phyloP scores from a whole-genome alignment of 2,888 invertebrate genomes.

The Rotaria sp. region DNA sequence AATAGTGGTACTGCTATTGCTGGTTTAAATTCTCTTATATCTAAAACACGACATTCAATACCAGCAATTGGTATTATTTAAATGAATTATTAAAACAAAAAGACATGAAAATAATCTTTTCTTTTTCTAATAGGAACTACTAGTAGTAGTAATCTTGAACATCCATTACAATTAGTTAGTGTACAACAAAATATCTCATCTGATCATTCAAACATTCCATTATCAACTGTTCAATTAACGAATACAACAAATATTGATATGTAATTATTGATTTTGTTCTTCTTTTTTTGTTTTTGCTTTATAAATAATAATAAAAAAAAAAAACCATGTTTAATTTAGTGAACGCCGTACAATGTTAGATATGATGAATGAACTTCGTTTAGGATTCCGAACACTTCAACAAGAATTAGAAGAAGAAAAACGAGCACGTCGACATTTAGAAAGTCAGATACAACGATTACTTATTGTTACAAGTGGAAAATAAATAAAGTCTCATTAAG shows the following conservation, averaged over 20 bases:
- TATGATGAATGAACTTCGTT: not conserved
- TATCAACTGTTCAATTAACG: not conserved
- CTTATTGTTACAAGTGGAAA: not conserved
- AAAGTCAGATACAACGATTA: conserved; percentile 22
- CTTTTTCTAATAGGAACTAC: not conserved
- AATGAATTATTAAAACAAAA: not conserved
- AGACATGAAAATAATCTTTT: not conserved
- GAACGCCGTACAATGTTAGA: not conserved
- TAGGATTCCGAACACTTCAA: not conserved
- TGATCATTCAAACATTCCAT: not conserved
- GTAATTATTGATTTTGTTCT: not conserved
- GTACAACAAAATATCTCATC: not conserved
- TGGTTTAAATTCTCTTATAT: not conserved
- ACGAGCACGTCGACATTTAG: not conserved
- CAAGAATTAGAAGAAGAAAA: not conserved
- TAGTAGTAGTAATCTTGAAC: not conserved
- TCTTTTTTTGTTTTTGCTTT: not conserved
- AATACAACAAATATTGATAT: not conserved
- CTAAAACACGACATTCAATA: not conserved
- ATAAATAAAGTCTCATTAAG: not conserved
- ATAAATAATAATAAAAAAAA: no score
- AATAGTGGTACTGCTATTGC: not conserved
- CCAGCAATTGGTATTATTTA: not conserved
- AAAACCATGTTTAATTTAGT: not conserved
- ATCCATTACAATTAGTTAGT: not conserved